Conservation (phyloP, 2,113 vertebrate genomes). For the Anolis carolinensis region DNA sequence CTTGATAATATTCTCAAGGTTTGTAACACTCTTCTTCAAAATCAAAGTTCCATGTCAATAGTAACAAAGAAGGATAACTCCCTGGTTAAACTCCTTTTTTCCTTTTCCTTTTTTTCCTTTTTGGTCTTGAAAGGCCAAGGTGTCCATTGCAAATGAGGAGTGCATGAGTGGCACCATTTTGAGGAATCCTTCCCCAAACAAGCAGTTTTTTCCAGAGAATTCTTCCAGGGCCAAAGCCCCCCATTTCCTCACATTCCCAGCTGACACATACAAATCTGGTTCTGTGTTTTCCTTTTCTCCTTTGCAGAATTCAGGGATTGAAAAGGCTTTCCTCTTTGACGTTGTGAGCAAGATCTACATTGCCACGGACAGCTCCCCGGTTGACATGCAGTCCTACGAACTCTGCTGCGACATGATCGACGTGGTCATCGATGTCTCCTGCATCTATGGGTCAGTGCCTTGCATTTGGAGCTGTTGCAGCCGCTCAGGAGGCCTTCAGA, state of each 20-base stretch:
- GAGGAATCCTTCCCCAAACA: no score
- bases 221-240: no score
- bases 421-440: slow-evolving; percentile 98
- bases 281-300: slow-evolving; percentile 40
- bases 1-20: no score
- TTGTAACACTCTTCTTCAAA: no score
- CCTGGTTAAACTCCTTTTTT: no score
- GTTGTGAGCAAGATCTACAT: slow-evolving; percentile 99
- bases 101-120: no score
- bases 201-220: no score
- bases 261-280: slow-evolving; percentile 42
- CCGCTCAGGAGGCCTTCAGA: neutral
- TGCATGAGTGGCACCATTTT: no score
- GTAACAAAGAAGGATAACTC: no score
- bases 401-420: slow-evolving; percentile 99
- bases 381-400: slow-evolving; percentile 99
- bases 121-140: no score
- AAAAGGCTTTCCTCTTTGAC: slow-evolving; percentile 98
- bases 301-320: slow-evolving; percentile 97
- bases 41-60: no score
- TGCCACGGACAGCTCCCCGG: slow-evolving; percentile 97
- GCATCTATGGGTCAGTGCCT: slow-evolving; percentile 95
- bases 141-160: no score
- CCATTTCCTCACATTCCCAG: neutral
- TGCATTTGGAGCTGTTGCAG: neutral